Evolutionary conservation across 2,113 vertebrate genomes (phyloP).

Genomic region (Tachysurus vachellii): DNA sequence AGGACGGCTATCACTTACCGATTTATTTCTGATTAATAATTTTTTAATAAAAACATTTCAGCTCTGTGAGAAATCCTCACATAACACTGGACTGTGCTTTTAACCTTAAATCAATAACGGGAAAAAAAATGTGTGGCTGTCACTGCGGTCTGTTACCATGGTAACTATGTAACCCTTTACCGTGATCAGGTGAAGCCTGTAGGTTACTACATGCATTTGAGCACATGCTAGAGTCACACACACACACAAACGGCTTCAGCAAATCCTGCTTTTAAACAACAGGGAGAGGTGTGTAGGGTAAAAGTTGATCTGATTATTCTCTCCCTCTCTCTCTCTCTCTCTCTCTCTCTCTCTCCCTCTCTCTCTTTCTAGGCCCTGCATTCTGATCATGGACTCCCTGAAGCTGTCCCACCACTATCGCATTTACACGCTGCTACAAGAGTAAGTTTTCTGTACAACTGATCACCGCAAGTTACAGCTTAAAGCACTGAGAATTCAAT

Average conservation of each 20-base stretch:
- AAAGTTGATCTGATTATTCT: background rate
- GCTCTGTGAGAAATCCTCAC: background rate
- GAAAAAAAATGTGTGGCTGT: background rate
- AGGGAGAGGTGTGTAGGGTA: background rate
- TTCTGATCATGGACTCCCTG: conserved; percentile 91
- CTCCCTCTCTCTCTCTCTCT: conserved; percentile 8
- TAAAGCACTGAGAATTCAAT: background rate
- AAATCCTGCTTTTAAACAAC: background rate
- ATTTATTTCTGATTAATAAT: background rate
- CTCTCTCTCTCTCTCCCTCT: background rate
- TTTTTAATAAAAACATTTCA: background rate
- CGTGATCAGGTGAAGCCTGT: background rate
- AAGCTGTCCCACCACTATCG: conserved; percentile 80
- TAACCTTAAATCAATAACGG: no score
- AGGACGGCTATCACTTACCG: background rate
- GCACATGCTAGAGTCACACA: background rate
- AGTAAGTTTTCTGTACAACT: conserved; percentile 75
- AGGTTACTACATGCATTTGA: background rate
- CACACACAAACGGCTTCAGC: background rate
- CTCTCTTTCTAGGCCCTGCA: conserved; percentile 81
- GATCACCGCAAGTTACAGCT: background rate
- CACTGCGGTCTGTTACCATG: background rate
- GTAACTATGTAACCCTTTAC: background rate
- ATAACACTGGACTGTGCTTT: background rate
- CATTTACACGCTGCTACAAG: conserved; percentile 84